These are phyloP conservation scores for Notiomystis cincta DNA, from an alignment of 2,113 vertebrate genomes.

Conservation along the genomic window DNA sequence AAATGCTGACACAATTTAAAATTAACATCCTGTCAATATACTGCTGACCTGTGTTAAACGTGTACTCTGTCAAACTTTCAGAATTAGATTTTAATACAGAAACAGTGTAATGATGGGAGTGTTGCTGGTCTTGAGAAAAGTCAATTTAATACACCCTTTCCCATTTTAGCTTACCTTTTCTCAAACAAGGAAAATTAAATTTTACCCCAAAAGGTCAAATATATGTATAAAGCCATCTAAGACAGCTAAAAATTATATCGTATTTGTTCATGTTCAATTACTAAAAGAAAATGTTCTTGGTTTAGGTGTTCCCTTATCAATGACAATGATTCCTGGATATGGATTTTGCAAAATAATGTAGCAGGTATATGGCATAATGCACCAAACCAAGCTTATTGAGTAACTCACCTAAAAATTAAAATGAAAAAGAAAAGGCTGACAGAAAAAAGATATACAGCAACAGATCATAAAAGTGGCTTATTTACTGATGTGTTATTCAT, in stretches of 20 bases:
- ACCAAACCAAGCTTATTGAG: background rate
- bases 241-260: background rate
- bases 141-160: background rate
- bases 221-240: background rate
- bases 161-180: background rate
- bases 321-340: background rate
- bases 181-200: background rate
- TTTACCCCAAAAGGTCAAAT: background rate
- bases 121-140: background rate
- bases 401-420: background rate
- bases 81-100: conserved; percentile 25
- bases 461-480: background rate
- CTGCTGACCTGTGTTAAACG: conserved; percentile 38
- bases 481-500: background rate
- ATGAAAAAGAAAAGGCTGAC: background rate
- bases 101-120: background rate
- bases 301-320: background rate
- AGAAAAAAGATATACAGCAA: background rate
- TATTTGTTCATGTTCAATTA: background rate
- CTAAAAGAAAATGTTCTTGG: background rate
- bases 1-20: conserved; percentile 71
- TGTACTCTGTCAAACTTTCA: conserved; percentile 37
- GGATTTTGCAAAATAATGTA: background rate
- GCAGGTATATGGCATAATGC: background rate
- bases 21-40: conserved; percentile 49